Base-by-base conservation (phyloP, 2,113 vertebrate species). In the Acrocephalus kingi region DNA sequence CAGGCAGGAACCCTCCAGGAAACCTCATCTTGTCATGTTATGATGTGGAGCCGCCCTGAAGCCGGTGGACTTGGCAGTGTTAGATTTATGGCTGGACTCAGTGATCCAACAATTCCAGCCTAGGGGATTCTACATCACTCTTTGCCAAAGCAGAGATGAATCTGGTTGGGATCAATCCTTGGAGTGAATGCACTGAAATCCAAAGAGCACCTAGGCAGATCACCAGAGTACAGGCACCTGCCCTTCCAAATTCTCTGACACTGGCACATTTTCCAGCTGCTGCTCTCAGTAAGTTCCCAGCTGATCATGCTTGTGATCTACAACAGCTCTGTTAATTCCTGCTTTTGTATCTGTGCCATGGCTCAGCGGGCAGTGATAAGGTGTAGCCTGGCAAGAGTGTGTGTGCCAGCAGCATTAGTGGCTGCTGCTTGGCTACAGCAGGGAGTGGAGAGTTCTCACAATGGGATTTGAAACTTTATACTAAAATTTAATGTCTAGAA, bases 401-500 rank as follows among this genome's bases (percentile, higher is more conserved):
- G 2, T 25, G 91, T 93, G 89, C 56, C 83, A 43, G 63, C 13
- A 6, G 81, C 48, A n/a, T 75, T 61, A 81, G 45, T 11, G 48
- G 1, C 0, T 3, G 2, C 64, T 77, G 52, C 77, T 68, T 6
- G 3, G 77, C 74, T 64, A 1, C 49, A 61, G 69, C 33, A 69
- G 63, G 63, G 37, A 85, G 73, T 12, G 27, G n/a, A 45, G 76
- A 66, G 69, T 72, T 94, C 95, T 93, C 95, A 88, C 90, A 77
- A 28, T 11, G 39, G 67, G 56, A 8, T 58, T 95, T 76, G 79
- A 76, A 64, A 90, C 72, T 97, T 96, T n/a, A 89, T 82, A 55
- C 67, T 89, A 13, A 64, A 55, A 90, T 84, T 89, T 91, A 87
- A 94, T 75, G 19, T 58, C 91, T 92, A 83, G 84, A 91, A 97